These are phyloP conservation scores for Pandion haliaetus DNA, from an alignment of 2,113 vertebrate genomes.

Conservation along the genomic window DNA sequence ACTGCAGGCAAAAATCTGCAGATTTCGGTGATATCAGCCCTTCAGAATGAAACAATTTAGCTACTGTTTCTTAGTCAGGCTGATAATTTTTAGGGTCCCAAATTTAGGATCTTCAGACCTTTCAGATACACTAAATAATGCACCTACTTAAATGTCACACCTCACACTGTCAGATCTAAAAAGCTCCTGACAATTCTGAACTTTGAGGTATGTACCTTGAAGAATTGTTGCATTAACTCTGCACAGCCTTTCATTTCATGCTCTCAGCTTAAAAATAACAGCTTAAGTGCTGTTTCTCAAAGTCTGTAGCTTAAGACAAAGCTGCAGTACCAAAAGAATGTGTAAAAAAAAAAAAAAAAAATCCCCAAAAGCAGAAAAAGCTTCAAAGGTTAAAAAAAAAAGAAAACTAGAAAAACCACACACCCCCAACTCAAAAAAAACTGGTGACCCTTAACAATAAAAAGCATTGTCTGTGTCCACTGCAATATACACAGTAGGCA, in stretches of 20 bases:
- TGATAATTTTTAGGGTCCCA: neutral
- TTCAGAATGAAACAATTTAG: neutral
- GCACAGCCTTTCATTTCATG: neutral
- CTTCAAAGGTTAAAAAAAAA: neutral
- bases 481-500: neutral
- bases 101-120: neutral
- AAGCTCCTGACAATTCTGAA: neutral
- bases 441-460: neutral
- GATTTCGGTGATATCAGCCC: neutral
- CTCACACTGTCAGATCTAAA: neutral
- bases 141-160: neutral
- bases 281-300: neutral
- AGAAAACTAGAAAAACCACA: accelerated
- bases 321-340: neutral
- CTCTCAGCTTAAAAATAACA: neutral
- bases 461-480: neutral
- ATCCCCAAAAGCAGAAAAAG: neutral
- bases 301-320: neutral
- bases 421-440: neutral
- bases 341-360: neutral
- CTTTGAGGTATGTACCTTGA: neutral
- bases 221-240: neutral
- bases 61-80: neutral
- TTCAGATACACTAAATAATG: neutral
- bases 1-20: neutral